A percentile compares a stretch with the other conserved stretches of the same genome.
phyloP scores from a whole-genome alignment of 2,888 invertebrate genomes.

The Melinaea menophilus region DNA sequence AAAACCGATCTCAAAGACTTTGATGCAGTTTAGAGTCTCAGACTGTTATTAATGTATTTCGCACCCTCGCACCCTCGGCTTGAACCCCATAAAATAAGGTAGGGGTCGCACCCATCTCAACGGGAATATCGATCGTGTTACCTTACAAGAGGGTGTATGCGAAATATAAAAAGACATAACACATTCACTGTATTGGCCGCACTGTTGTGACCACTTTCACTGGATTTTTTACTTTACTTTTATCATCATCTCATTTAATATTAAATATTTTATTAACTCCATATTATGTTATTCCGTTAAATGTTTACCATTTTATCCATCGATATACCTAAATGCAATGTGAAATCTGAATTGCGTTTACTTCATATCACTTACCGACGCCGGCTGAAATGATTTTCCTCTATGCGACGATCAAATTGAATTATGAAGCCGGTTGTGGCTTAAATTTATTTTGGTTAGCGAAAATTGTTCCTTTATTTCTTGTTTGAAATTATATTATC shows the following conservation, averaged over 20 bases:
- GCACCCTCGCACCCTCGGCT: slow-evolving; percentile 37
- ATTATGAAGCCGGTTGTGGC: slow-evolving; percentile 11
- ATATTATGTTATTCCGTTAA: background rate
- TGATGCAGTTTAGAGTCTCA: slow-evolving; percentile 24
- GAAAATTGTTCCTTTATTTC: background rate
- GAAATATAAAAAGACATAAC: slow-evolving; percentile 17
- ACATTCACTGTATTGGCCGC: background rate
- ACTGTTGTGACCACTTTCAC: background rate
- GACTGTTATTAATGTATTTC: slow-evolving; percentile 62
- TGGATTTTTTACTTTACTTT: background rate
- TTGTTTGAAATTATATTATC: slow-evolving; percentile 1
- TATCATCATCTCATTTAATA: background rate
- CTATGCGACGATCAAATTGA: slow-evolving; percentile 13
- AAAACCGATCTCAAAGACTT: slow-evolving; percentile 8
- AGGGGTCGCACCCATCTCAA: slow-evolving; percentile 28
- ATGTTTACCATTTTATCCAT: slow-evolving; percentile 11
- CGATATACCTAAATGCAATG: slow-evolving; percentile 9
- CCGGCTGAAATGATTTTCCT: slow-evolving; percentile 21
- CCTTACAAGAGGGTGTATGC: slow-evolving; percentile 27
- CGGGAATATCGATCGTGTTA: slow-evolving; percentile 27
- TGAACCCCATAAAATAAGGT: slow-evolving; percentile 30
- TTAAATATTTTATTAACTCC: background rate
- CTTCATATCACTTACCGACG: slow-evolving; percentile 21
- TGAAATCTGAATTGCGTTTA: slow-evolving; percentile 22
- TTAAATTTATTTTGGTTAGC: slow-evolving; percentile 5